Conservation (phyloP, 2,888 invertebrate species). For the Ariolimax columbianus region DNA sequence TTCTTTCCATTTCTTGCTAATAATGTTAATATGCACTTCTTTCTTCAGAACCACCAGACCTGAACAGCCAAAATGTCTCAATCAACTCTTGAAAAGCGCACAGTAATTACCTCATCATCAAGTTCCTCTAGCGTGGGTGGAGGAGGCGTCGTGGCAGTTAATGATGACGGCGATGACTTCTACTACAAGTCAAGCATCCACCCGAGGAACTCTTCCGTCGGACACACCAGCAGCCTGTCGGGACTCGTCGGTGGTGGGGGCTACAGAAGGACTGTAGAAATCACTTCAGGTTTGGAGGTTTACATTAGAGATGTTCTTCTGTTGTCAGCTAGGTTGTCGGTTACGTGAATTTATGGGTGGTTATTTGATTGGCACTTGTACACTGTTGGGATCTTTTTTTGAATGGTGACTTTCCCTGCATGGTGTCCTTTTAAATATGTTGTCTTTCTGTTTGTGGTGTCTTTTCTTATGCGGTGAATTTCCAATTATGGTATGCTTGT, state of each 20-base stretch:
- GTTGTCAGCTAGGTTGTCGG: neutral
- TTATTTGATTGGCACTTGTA: neutral
- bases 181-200: constrained; percentile 67
- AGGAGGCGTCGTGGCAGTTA: neutral
- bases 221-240: constrained; percentile 61
- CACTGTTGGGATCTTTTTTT: no score
- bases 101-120: constrained; percentile 66
- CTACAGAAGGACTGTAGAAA: constrained; percentile 63
- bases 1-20: no score
- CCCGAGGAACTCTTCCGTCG: constrained; percentile 60
- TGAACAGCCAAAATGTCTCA: constrained; percentile 58
- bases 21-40: no score
- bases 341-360: neutral
- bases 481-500: no score
- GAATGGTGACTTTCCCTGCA: no score
- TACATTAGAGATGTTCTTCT: neutral
- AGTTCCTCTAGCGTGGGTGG: neutral
- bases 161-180: constrained; percentile 48
- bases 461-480: no score
- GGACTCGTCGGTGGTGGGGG: constrained; percentile 54
- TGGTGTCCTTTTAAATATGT: no score
- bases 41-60: neutral
- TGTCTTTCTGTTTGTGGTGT: no score
- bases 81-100: constrained; percentile 69
- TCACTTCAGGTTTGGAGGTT: constrained; percentile 59